Conservation (phyloP, 2,113 vertebrate genomes). For the Hypanus sabinus region DNA sequence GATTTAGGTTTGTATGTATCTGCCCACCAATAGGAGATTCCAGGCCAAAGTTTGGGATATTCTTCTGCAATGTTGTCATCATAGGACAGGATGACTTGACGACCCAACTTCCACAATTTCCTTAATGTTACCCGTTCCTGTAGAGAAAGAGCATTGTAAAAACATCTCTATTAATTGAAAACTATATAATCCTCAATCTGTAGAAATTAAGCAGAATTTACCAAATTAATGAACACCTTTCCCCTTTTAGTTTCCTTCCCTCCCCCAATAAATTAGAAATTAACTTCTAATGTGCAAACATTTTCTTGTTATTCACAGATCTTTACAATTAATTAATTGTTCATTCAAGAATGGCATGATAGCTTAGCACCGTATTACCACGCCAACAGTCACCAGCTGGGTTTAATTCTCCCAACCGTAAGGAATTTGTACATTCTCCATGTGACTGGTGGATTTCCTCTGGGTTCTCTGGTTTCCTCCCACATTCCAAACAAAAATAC, state of each 20-base stretch:
- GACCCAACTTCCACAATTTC: conserved; percentile 64
- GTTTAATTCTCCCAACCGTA: no score
- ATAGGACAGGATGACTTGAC: conserved; percentile 76
- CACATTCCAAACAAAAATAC: no score
- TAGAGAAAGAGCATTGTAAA: background rate
- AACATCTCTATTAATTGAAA: background rate
- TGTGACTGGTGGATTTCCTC: no score
- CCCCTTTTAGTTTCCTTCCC: background rate
- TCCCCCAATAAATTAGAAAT: background rate
- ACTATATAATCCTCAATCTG: background rate
- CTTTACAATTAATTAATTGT: background rate
- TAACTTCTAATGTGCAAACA: background rate
- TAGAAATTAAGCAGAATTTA: background rate
- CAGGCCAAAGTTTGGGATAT: conserved; percentile 78
- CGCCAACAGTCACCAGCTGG: no score
- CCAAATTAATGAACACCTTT: background rate
- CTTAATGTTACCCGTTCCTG: conserved; percentile 65
- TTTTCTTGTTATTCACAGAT: background rate
- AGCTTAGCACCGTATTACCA: no score
- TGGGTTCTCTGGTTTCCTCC: no score
- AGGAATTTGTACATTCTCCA: no score
- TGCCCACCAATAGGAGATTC: conserved; percentile 79
- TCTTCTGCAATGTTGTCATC: conserved; percentile 54
- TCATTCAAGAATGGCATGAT: no score
- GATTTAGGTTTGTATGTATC: conserved; percentile 54